Percentiles rank a stretch among this genome's conserved stretches.
These are phyloP conservation scores for Hypolimnas misippus DNA, from an alignment of 2,888 invertebrate genomes.

Conservation along the genomic window DNA sequence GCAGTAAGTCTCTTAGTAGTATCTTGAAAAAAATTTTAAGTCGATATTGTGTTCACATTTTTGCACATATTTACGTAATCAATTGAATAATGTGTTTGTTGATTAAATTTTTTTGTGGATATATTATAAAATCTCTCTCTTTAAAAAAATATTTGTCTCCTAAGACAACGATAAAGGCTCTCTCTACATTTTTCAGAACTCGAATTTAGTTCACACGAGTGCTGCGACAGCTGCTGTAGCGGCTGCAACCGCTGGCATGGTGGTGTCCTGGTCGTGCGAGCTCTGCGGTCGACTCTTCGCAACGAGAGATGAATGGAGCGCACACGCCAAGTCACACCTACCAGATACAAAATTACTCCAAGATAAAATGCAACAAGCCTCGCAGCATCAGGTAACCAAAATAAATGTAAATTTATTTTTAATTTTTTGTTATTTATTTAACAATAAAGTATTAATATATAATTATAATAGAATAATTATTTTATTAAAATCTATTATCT, in stretches of 20 bases:
- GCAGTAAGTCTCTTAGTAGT: too few species aligned
- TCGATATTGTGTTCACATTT: too few species aligned
- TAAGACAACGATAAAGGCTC: background rate
- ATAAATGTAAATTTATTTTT: background rate
- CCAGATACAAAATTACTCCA: slow-evolving; percentile 81
- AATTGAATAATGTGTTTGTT: too few species aligned
- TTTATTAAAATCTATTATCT: too few species aligned
- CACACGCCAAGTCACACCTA: slow-evolving; percentile 89
- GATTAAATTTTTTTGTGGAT: too few species aligned
- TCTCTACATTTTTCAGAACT: slow-evolving; percentile 58
- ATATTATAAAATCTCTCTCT: too few species aligned
- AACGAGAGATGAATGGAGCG: slow-evolving; percentile 90
- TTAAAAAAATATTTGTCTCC: background rate
- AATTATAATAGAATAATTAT: too few species aligned
- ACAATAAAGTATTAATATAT: too few species aligned
- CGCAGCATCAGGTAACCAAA: slow-evolving; percentile 68
- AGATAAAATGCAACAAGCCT: slow-evolving; percentile 77
- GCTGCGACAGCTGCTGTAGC: slow-evolving; percentile 75
- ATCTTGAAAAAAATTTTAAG: too few species aligned
- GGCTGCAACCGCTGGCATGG: slow-evolving; percentile 79
- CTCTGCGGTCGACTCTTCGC: slow-evolving; percentile 89
- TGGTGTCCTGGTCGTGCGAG: slow-evolving; percentile 90
- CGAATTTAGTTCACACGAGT: slow-evolving; percentile 79
- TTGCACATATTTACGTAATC: background rate
- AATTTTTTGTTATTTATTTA: background rate